Evolutionary conservation across 1,140 invertebrate genomes (phyloP), one percentile per base, ranked within the genome.

Genomic region (Centruroides vittatus): DNA sequence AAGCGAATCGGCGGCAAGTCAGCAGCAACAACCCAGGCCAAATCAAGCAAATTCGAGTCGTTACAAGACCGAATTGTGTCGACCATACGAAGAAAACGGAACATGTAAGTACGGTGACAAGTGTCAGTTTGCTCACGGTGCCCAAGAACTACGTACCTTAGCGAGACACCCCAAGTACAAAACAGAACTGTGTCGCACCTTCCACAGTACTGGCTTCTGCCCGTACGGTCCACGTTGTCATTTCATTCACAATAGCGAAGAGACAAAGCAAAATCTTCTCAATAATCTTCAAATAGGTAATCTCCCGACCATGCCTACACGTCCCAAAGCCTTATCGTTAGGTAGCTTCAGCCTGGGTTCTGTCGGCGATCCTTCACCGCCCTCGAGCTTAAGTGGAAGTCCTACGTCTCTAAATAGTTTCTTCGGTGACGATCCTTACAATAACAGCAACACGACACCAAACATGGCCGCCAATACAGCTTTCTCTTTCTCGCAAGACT

Each of bases 151-250:
- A 62, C 83, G 95, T 63, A 92, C 85, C 66, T 78, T 98, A 57
- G 84, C 88, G 64, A 82, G 96, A 60, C 96, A 99, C 76, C 96
- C 96, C 34, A 99, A 99, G 76, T 99, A 99, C 82, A 99, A 99
- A 80, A 99, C 97, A 13, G 95, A 98, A 75, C 81, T 94, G 35
- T 99, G 96, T 75, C 88, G 93, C 69, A 94, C 92, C 49, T 97
- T 91, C 74, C 95, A 99, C 76, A 93, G 93, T 46, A 89, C 90
- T 35, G 96, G 95, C 23, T 95, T 97, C 74, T 99, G 96, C 73
- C 93, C 94, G 0, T 99, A 99, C 73, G 96, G 96, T 2, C 91
- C 93, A 0, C 81, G 95, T 9, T 99, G 96, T 73, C 94, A 99
- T 75, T 99, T 99, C 75, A 93, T 99, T 34, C 96, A 99, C 79